Evolutionary conservation across 1,140 invertebrate species (phyloP).

Genomic region (Prorops nasuta): DNA sequence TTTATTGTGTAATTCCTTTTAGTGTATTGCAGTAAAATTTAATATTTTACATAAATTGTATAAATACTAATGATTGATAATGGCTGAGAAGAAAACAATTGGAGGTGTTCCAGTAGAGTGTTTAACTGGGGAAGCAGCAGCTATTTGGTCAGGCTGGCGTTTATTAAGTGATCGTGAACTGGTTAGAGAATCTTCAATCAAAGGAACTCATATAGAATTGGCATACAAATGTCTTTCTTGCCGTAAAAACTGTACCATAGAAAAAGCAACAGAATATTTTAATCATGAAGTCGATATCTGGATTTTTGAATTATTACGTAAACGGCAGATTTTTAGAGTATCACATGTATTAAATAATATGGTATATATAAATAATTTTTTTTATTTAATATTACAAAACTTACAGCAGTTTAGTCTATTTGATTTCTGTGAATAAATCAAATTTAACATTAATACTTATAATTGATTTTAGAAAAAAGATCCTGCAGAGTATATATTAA

Average conservation of each 20-base stretch:
- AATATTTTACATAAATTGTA: too few relatives aligned
- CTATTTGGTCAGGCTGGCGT: slow-evolving; percentile 62
- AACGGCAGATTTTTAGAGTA: slow-evolving; percentile 64
- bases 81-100: slow-evolving; percentile 25
- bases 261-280: slow-evolving; percentile 56
- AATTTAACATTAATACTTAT: slow-evolving; percentile 3
- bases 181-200: slow-evolving; percentile 65
- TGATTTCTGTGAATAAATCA: neutral
- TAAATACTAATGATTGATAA: slow-evolving; percentile 12
- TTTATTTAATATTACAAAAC: neutral
- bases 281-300: slow-evolving; percentile 60
- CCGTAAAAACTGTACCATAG: slow-evolving; percentile 56
- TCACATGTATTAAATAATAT: slow-evolving; percentile 65
- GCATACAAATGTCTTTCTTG: slow-evolving; percentile 60
- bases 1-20: neutral
- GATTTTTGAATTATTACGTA: slow-evolving; percentile 61
- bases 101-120: slow-evolving; percentile 41
- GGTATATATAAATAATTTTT: slow-evolving; percentile 28
- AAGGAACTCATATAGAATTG: slow-evolving; percentile 62
- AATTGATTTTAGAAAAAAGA: slow-evolving; percentile 49
- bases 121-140: slow-evolving; percentile 34
- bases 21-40: too few relatives aligned
- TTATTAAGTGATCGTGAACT: slow-evolving; percentile 61
- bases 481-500: slow-evolving; percentile 58
- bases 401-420: neutral